Percentiles rank a stretch among this genome's conserved stretches.
Evolutionary conservation across 2,888 invertebrate species (phyloP).

Genomic region (Pterostichus niger): DNA sequence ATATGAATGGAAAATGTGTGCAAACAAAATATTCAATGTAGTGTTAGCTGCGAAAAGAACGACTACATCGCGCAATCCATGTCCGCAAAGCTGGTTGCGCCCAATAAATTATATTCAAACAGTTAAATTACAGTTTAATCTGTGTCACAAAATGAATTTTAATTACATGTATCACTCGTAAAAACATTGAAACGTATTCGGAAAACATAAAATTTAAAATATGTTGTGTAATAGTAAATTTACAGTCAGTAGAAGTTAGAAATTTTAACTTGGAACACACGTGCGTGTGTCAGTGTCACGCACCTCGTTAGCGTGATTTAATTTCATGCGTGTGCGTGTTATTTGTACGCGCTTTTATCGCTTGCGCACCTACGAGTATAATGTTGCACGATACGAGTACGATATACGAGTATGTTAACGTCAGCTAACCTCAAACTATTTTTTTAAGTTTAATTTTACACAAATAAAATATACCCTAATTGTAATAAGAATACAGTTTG

Average conservation of each 20-base stretch:
- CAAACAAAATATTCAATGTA: background rate
- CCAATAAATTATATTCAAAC: background rate
- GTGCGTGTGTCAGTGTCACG: no score
- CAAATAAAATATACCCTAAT: no score
- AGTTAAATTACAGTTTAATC: constrained; percentile 15
- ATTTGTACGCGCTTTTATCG: background rate
- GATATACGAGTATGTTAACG: no score
- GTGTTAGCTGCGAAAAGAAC: no score
- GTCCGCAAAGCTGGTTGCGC: no score
- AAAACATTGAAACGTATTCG: background rate
- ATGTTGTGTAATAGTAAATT: no score
- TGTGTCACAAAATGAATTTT: constrained; percentile 3
- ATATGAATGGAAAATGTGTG: background rate
- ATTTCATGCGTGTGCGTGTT: background rate
- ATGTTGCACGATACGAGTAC: background rate
- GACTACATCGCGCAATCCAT: no score
- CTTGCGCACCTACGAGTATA: background rate
- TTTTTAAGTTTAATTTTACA: no score
- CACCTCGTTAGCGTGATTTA: constrained; percentile 2
- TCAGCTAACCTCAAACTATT: no score
- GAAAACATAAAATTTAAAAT: background rate
- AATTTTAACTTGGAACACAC: no score
- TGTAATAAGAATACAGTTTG: no score
- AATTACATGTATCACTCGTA: background rate
- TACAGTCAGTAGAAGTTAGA: no score